Base-by-base conservation (phyloP, 2,797 vertebrate species). In the Antrozous pallidus region DNA sequence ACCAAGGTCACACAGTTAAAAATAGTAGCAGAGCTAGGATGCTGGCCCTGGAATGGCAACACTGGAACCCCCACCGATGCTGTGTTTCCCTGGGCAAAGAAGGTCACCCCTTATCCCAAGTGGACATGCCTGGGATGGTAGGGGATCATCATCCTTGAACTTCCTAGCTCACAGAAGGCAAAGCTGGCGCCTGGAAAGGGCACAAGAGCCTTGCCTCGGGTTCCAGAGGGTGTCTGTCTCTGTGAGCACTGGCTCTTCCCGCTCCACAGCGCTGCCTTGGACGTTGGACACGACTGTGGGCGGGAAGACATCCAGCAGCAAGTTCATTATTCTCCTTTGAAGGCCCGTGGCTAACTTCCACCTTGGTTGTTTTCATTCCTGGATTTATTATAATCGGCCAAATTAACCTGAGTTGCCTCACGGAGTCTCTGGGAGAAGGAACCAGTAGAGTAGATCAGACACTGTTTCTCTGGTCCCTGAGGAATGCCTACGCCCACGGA, bases 401-500 rank as follows among this genome's bases (percentile, higher is more conserved):
- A 22, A 56, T 11, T 38, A 91, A 91, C 75, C 14, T 24, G 36
- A 82, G 47, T 61, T 79, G 83, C 86, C 31, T 28, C 13, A 1
- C 5, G 40, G 40, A 28, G 33, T 74, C 36, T 33, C 9, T 2
- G 4, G 71, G 79, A 91, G 40, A 80, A 90, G 78, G 77, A 28
- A 1, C 1, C 8, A 36, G 67, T 31, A 61, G 67, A 83, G 42
- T 58, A 79, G 83, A 92, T 83, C 49, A 93, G 88, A 95, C 40
- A 2, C 49, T 47, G 33, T 90, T 80, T 94, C 6, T 83, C 17
- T 36, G 6, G 31, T 40, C 63, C 65, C 93, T 31, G 74, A 94
- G 80, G 93, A 94, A 56, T 31, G 47, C 54, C 90, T 11, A 36
- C 79, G 63, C 20, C 94, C 77, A 85, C 82, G 73, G 82, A 92